Conservation (phyloP, 2,797 vertebrate genomes). For the Lagodon rhomboides region DNA sequence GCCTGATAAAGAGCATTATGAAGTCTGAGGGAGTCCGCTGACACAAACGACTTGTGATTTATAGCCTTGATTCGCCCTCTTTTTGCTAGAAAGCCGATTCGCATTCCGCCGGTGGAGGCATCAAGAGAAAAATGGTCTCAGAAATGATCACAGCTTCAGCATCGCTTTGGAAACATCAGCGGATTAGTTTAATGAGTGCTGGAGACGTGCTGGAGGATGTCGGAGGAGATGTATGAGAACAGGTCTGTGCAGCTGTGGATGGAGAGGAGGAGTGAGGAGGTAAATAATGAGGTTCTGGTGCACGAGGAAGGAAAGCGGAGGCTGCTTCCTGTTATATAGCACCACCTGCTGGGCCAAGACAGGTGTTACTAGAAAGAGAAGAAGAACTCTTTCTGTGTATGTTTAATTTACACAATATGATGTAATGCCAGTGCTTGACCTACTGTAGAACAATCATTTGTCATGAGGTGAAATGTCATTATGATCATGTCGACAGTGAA, state of each 20-base stretch:
- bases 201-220: constrained; percentile 17
- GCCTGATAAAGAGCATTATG: constrained; percentile 63
- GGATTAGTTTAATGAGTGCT: constrained; percentile 27
- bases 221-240: constrained; percentile 5
- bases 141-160: constrained; percentile 43
- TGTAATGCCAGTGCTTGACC: too few relatives aligned
- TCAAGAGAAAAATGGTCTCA: constrained; percentile 34
- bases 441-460: too few relatives aligned
- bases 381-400: not conserved
- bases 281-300: not conserved
- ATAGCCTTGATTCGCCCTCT: constrained; percentile 60
- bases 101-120: constrained; percentile 50
- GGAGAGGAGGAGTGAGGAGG: not conserved
- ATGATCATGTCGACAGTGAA: not conserved
- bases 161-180: constrained; percentile 22
- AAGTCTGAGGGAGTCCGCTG: constrained; percentile 50
- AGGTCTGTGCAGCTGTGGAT: not conserved
- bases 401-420: not conserved
- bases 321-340: constrained; percentile 22
- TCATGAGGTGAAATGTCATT: not conserved
- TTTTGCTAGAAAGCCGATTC: constrained; percentile 47
- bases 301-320: not conserved
- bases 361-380: not conserved
- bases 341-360: constrained; percentile 70
- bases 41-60: constrained; percentile 74